Evolutionary conservation across 2,113 vertebrate genomes (phyloP).

Genomic region (Neotragus pygmaeus): DNA sequence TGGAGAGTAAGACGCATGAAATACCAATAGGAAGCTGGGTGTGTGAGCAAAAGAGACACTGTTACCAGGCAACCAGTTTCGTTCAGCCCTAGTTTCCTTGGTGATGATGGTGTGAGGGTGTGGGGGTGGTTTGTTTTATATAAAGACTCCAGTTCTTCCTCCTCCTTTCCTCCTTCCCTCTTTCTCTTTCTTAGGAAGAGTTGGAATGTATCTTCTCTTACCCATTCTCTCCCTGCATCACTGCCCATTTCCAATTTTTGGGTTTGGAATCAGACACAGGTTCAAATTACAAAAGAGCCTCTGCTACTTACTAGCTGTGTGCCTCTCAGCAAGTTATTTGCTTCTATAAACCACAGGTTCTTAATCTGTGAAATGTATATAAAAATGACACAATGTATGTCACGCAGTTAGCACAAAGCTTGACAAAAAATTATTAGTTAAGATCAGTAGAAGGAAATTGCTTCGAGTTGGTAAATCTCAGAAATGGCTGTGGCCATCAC

Average conservation of each 20-base stretch:
- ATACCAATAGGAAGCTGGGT: background rate
- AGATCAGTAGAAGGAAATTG: background rate
- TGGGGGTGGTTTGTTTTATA: conserved; percentile 51
- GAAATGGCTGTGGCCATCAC: background rate
- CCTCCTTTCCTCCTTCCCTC: background rate
- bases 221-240: background rate
- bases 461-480: background rate
- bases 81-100: conserved; percentile 47
- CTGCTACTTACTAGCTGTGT: background rate
- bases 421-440: background rate
- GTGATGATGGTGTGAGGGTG: background rate
- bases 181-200: background rate
- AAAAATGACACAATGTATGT: background rate
- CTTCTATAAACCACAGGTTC: background rate
- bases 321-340: background rate
- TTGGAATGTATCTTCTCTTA: background rate
- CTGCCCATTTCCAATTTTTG: background rate
- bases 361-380: background rate
- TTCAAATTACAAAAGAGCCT: background rate
- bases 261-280: background rate
- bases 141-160: conserved; percentile 2
- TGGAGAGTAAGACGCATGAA: background rate
- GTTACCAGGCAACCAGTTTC: conserved; percentile 51
- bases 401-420: background rate
- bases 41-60: conserved; percentile 3